phyloP scores from a whole-genome alignment of 2,113 vertebrate species.

The Machaerirhynchus nigripectus region DNA sequence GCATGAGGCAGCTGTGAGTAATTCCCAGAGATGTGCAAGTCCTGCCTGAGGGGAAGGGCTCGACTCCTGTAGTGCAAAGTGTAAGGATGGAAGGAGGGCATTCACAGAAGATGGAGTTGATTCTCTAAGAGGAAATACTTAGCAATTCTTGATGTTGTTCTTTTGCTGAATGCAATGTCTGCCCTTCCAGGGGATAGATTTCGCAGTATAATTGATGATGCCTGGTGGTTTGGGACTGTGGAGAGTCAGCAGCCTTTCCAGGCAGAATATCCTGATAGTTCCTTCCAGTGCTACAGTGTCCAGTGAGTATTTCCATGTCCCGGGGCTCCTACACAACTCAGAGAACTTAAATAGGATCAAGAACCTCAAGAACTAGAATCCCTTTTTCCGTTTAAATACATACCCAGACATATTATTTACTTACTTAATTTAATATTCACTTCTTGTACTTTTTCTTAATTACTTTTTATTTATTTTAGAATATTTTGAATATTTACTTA shows the following conservation, averaged over 20 bases:
- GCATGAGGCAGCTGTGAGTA: not conserved
- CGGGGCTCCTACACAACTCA: not conserved
- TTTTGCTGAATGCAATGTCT: not conserved
- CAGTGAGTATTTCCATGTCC: conserved; percentile 75
- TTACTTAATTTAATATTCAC: not conserved
- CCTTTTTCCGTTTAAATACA: not conserved
- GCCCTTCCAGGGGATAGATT: conserved; percentile 84
- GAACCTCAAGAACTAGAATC: not conserved
- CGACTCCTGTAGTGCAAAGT: not conserved
- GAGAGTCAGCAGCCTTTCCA: conserved; percentile 96
- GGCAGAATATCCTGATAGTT: conserved; percentile 93
- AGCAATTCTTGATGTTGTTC: not conserved
- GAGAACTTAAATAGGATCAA: not conserved
- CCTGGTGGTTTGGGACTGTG: conserved; percentile 97
- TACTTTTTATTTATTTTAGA: not conserved
- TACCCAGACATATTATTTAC: not conserved
- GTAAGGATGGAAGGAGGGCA: not conserved
- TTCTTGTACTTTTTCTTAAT: not conserved
- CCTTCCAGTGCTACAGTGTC: conserved; percentile 97
- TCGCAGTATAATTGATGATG: conserved; percentile 96
- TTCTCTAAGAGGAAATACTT: not conserved
- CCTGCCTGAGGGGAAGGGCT: not conserved
- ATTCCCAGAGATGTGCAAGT: not conserved
- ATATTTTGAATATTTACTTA: not conserved
- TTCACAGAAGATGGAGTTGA: not conserved